These are phyloP conservation scores for Corythornis leucogaster DNA, from an alignment of 2,797 vertebrate species.

Conservation along the genomic window DNA sequence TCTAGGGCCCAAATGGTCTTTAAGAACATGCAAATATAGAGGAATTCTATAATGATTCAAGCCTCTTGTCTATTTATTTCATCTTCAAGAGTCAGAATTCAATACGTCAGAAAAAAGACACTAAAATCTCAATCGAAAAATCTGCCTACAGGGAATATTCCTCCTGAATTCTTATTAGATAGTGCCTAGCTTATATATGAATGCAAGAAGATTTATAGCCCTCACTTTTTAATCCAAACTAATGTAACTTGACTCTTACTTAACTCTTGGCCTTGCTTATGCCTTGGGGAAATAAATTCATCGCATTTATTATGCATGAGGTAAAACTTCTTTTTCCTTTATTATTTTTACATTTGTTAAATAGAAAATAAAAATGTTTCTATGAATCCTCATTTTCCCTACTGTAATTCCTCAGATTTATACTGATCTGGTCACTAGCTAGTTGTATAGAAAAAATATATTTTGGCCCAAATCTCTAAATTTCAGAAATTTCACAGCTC, in stretches of 20 bases:
- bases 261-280: not conserved
- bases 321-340: not conserved
- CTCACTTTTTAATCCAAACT: slow-evolving; percentile 8
- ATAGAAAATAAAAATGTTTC: not conserved
- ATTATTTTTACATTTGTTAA: not conserved
- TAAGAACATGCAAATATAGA: not conserved
- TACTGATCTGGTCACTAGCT: not conserved
- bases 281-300: not conserved
- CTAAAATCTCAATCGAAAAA: not conserved
- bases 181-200: not conserved
- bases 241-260: not conserved
- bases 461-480: not conserved
- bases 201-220: slow-evolving; percentile 16
- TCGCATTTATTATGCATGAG: not conserved
- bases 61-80: not conserved
- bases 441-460: not conserved
- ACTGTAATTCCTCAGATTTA: not conserved
- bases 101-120: not conserved
- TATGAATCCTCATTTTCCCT: not conserved
- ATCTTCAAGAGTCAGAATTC: not conserved
- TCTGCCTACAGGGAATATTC: slow-evolving; percentile 19
- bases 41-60: slow-evolving; percentile 9
- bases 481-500: not conserved
- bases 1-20: not conserved
- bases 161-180: slow-evolving; percentile 25